A percentile compares a stretch with the other conserved stretches of the same genome.
Evolutionary conservation across 2,888 invertebrate genomes (phyloP).

Genomic region (Colostygia pectinataria): DNA sequence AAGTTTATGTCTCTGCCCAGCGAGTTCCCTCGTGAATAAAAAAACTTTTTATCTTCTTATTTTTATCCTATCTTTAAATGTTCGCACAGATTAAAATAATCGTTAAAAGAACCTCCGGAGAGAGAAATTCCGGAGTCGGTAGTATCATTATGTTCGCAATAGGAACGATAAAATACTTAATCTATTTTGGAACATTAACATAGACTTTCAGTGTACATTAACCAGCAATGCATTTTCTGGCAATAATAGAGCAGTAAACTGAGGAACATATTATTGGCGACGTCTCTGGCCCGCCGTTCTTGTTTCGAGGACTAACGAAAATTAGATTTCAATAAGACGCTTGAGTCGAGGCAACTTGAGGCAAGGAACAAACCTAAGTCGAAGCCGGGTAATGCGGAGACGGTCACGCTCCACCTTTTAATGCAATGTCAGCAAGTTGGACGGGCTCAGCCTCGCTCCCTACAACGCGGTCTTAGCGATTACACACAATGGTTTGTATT

Average conservation of each 20-base stretch:
- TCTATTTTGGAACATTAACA: conserved; percentile 39
- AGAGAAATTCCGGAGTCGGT: conserved; percentile 26
- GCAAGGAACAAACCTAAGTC: conserved; percentile 68
- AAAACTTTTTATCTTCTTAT: conserved; percentile 34
- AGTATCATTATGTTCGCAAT: conserved; percentile 32
- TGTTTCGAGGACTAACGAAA: conserved; percentile 76
- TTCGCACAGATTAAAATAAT: conserved; percentile 37
- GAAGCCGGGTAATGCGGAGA: conserved; percentile 67
- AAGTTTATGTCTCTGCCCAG: conserved; percentile 39
- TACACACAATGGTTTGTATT: conserved; percentile 12
- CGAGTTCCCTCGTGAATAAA: conserved; percentile 35
- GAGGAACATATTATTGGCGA: conserved; percentile 63
- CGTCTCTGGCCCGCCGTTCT: conserved; percentile 54
- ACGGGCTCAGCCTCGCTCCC: conserved; percentile 30
- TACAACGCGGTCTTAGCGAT: conserved; percentile 21
- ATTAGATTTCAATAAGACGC: conserved; percentile 82
- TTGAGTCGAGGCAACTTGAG: conserved; percentile 66
- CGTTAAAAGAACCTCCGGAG: conserved; percentile 29
- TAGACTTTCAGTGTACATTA: conserved; percentile 36
- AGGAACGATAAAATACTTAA: conserved; percentile 35
- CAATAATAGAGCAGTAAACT: conserved; percentile 43
- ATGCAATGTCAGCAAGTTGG: conserved; percentile 64
- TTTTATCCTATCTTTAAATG: conserved; percentile 33
- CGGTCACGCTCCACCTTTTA: conserved; percentile 72
- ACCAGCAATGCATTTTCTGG: conserved; percentile 48